A percentile compares a stretch with the other conserved stretches of the same genome.
Evolutionary conservation across 2,888 invertebrate genomes (phyloP).

Genomic region (Synanthedon myopaeformis): DNA sequence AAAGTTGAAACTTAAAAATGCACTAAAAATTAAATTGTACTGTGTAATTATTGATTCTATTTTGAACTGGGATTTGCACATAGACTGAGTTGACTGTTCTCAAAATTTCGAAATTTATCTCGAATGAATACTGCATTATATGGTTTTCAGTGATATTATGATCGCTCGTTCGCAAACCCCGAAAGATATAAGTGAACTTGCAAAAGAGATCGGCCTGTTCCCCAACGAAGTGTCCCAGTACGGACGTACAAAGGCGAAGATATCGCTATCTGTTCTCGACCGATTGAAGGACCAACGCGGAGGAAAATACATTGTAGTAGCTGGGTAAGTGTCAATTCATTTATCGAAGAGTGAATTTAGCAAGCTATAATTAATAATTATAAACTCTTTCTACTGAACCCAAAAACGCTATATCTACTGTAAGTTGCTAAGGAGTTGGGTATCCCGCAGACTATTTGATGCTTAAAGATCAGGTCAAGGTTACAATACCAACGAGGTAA

Average conservation of each 20-base stretch:
- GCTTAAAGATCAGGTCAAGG: too few relatives aligned
- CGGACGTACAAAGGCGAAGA: slow-evolving; percentile 95
- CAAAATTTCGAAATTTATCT: slow-evolving; percentile 5
- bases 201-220: slow-evolving; percentile 86
- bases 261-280: slow-evolving; percentile 83
- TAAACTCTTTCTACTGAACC: neutral
- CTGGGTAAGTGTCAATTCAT: slow-evolving; percentile 74
- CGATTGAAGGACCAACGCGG: slow-evolving; percentile 75
- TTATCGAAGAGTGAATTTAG: neutral
- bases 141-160: slow-evolving; percentile 79
- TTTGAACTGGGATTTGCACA: too few relatives aligned
- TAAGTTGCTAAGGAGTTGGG: too few relatives aligned
- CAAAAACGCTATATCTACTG: too few relatives aligned
- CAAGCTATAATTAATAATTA: neutral
- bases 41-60: too few relatives aligned
- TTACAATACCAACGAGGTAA: too few relatives aligned
- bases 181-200: slow-evolving; percentile 82
- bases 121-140: too few relatives aligned
- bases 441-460: too few relatives aligned
- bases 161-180: slow-evolving; percentile 91
- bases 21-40: too few relatives aligned
- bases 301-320: slow-evolving; percentile 95
- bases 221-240: slow-evolving; percentile 88
- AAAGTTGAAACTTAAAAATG: too few relatives aligned
- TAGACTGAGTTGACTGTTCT: neutral